Base-by-base conservation (phyloP, 2,888 invertebrate genomes). In the Kryphioiulus occultus region DNA sequence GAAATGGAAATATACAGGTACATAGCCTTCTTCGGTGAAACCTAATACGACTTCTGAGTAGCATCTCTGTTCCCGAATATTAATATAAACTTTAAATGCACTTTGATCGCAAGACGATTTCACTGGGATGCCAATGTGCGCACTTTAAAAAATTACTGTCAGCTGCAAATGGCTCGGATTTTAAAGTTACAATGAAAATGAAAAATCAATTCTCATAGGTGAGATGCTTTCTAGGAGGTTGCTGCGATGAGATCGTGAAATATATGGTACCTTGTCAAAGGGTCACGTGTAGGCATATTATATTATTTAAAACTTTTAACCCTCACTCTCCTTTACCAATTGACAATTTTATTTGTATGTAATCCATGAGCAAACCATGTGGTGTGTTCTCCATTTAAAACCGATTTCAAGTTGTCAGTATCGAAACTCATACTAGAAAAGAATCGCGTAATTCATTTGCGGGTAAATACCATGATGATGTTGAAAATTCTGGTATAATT, bases 361-460 rank as follows among this genome's bases (percentile, higher is more conserved):
- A 68, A 68, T 68, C 68, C 68, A 68, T 26, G 53, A 68, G 15
- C 26, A 68, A 68, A 68, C 1, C 68, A 68, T 68, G 68, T 12
- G 68, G 68, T 68, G 26, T 26, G 26, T 68, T 68, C n/a, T 68
- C 26, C 26, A 68, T 68, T 68, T 26, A 22, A 68, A 68, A 19
- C 19, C n/a, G 17, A 1, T 26, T 68, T 68, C n/a, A 68, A 68
- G 68, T 68, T 26, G 68, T 68, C 26, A 3, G 68, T 26, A 68
- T 15, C n/a, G 5, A 68, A 12, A 26, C 68, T 68, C 68, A 3
- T 68, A 68, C 10, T 12, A 68, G 68, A 68, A 68, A 68, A 68
- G 68, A 68, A 68, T 68, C 68, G 68, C 68, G 26, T 68, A 68
- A 26, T 68, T n/a, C n/a, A n/a, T n/a, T n/a, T n/a, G n/a, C n/a